These are phyloP conservation scores for Leucophenga maculata DNA, from an alignment of 2,888 invertebrate genomes.

Conservation along the genomic window DNA sequence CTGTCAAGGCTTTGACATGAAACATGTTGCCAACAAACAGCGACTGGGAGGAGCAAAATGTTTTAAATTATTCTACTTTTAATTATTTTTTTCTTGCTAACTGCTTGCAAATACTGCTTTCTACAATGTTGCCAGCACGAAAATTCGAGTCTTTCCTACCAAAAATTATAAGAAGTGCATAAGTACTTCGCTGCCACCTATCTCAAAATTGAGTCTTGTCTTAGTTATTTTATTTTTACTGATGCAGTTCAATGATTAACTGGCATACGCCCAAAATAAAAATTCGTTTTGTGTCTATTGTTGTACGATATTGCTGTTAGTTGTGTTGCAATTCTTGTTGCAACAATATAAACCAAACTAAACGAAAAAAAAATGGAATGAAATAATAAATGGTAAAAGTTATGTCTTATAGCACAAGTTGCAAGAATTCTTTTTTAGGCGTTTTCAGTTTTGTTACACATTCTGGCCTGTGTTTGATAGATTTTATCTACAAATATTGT, in stretches of 20 bases:
- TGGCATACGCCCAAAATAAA: constrained; percentile 24
- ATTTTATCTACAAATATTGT: too few species aligned
- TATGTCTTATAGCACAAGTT: not conserved
- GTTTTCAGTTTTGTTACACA: not conserved
- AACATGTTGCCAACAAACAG: too few species aligned
- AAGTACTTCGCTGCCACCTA: not conserved
- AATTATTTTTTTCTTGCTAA: too few species aligned
- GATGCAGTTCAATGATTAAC: constrained; percentile 64
- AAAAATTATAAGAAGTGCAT: too few species aligned
- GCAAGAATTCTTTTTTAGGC: not conserved
- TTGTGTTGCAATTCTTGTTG: constrained; percentile 19
- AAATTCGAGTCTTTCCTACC: too few species aligned
- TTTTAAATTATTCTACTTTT: too few species aligned
- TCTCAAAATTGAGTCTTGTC: constrained; percentile 20
- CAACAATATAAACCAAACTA: not conserved
- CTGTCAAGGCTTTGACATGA: too few species aligned
- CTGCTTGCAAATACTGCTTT: too few species aligned
- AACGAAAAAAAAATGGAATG: not conserved
- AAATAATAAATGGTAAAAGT: constrained; percentile 1
- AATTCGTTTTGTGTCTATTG: constrained; percentile 13
- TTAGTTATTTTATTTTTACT: constrained; percentile 55
- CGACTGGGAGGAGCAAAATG: too few species aligned
- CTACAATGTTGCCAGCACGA: too few species aligned
- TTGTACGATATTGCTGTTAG: constrained; percentile 3
- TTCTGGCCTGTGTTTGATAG: too few species aligned